Evolutionary conservation across 2,888 invertebrate genomes (phyloP), one percentile per base, ranked within the genome.

Genomic region (Drosophila gaucha): DNA sequence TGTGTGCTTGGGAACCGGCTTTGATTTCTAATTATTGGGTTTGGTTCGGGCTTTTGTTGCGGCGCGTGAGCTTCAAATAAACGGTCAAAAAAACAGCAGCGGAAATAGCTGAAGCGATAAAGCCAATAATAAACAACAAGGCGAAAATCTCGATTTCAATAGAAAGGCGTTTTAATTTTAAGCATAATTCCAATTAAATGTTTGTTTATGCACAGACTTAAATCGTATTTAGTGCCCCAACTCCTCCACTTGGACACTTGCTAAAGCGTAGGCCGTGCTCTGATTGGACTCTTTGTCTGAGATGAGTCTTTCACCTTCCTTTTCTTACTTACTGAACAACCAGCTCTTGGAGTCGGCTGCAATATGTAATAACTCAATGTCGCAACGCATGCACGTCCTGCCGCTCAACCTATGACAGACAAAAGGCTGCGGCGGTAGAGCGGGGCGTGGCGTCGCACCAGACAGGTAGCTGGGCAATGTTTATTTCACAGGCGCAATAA

Each of bases 21-120:
- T 88, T 79, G 86, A 83, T 88, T 83, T 88, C 82, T 88, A 83
- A 88, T 88, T 83, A 86, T 88, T 88, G 76, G 66, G 67, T 67
- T 84, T 67, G 69, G 64, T 72, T 72, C 63, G 14, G 54, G 52
- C 43, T 39, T 58, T 50, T 46, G 30, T 35, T 49, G 41, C 33
- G 57, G 60, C 69, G 79, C 83, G 86, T 82, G 76, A 70, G 66
- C 80, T 70, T 82, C 41, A 65, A 80, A 67, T 86, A 70, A 86
- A 77, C 77, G 44, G 46, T 43, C 74, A 55, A 63, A 64, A 43
- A 30, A 30, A 49, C 56, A 51, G 46, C 75, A 86, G 76, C 82
- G 82, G 88, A 83, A 88, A 83, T 88, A 86, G 84, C 80, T 69
- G 55, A 71, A 66, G 70, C 86, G 86, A 83, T 88, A 88, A 76